A percentile compares a stretch with the other conserved stretches of the same genome.
These are phyloP conservation scores for Lathamus discolor DNA, from an alignment of 2,113 vertebrate genomes.

Conservation along the genomic window DNA sequence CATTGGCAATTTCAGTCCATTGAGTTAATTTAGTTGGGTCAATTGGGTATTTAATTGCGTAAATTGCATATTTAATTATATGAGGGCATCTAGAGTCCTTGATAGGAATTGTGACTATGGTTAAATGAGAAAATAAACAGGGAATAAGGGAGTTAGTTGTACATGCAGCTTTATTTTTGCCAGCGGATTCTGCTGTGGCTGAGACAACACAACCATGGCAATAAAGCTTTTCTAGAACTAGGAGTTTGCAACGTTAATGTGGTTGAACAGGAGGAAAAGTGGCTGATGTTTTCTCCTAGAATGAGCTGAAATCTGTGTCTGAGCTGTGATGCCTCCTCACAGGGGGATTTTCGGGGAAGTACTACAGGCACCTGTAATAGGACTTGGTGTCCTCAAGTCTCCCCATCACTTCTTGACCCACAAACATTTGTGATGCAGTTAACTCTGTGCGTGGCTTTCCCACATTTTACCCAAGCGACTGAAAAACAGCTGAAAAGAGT, in stretches of 20 bases:
- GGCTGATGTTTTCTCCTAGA: background rate
- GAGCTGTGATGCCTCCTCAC: background rate
- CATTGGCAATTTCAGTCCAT: background rate
- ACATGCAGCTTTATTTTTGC: background rate
- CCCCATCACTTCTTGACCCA: fast-evolving
- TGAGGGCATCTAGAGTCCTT: background rate
- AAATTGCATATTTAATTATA: background rate
- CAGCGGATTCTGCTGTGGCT: background rate
- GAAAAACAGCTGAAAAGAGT: background rate
- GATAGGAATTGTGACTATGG: background rate
- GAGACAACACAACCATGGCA: background rate
- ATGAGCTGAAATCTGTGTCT: background rate
- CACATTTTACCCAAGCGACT: background rate
- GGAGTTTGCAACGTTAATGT: background rate
- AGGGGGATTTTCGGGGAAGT: fast-evolving
- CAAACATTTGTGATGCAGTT: background rate
- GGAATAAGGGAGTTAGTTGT: background rate
- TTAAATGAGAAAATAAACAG: background rate
- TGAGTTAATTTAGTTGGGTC: background rate
- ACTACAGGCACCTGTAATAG: background rate
- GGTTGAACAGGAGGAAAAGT: background rate
- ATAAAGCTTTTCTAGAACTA: background rate
- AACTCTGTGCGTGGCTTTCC: background rate
- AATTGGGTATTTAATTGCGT: background rate
- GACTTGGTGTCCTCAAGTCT: background rate